A percentile compares a stretch with the other conserved stretches of the same genome.
These are phyloP conservation scores for Todus mexicanus DNA, from an alignment of 2,797 vertebrate species.

Conservation along the genomic window DNA sequence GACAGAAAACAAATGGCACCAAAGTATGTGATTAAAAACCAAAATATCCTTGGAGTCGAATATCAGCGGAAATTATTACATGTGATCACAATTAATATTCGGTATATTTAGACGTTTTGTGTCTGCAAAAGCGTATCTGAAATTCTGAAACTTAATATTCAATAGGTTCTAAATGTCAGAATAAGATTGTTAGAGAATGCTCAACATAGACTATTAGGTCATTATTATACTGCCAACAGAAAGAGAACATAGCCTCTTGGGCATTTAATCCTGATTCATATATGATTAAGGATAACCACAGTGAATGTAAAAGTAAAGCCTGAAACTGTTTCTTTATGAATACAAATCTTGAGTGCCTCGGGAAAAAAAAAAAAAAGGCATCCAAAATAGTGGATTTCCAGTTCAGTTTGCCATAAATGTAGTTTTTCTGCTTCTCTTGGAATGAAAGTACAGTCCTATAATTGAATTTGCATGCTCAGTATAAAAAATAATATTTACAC, in stretches of 20 bases:
- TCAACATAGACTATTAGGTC: background rate
- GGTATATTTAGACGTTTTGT: background rate
- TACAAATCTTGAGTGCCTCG: background rate
- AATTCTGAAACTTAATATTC: background rate
- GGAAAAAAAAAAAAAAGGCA: background rate
- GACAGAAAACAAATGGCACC: constrained; percentile 21
- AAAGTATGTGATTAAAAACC: background rate
- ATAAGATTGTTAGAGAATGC: constrained; percentile 9
- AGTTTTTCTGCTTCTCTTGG: background rate
- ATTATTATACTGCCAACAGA: background rate
- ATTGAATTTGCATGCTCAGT: background rate
- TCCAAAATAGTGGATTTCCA: background rate
- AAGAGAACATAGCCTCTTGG: constrained; percentile 3
- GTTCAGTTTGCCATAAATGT: background rate
- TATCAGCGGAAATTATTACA: background rate
- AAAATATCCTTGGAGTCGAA: background rate
- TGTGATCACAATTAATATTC: background rate
- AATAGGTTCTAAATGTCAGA: background rate
- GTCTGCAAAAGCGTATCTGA: background rate
- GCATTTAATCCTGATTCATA: background rate
- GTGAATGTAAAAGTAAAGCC: background rate
- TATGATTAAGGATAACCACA: constrained; percentile 1
- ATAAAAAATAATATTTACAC: background rate
- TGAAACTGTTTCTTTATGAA: background rate
- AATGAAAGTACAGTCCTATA: constrained; percentile 1